These are phyloP conservation scores for Steatocranus sp. DNA, from an alignment of 2,797 vertebrate genomes.

Conservation along the genomic window DNA sequence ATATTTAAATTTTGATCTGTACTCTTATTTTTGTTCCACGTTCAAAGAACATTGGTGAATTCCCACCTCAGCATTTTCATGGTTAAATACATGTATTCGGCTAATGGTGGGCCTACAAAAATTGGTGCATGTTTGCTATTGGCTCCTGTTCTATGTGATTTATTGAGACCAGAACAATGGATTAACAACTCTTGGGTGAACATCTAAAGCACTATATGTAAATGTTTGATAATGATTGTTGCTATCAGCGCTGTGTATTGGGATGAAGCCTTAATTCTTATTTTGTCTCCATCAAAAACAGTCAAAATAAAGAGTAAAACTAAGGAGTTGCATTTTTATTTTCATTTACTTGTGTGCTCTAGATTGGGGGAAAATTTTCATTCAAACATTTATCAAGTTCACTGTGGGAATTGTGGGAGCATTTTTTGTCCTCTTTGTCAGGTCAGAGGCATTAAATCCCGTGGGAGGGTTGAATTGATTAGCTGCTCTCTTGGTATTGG, in stretches of 20 bases:
- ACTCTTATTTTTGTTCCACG: neutral
- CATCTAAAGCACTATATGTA: constrained; percentile 42
- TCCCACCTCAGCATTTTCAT: constrained; percentile 1
- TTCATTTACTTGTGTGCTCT: neutral
- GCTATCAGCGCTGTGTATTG: neutral
- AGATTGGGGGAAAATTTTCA: neutral
- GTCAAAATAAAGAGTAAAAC: constrained; percentile 47
- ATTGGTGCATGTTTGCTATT: constrained; percentile 31
- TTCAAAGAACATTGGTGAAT: neutral
- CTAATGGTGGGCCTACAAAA: neutral
- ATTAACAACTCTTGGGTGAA: neutral
- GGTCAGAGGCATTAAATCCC: constrained; percentile 48
- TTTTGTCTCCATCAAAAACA: constrained; percentile 29
- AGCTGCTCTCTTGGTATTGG: constrained; percentile 59
- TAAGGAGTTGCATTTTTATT: neutral
- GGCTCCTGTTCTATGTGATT: constrained; percentile 21
- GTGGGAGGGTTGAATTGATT: constrained; percentile 62
- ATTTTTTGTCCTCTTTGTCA: constrained; percentile 56
- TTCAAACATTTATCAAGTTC: constrained; percentile 35
- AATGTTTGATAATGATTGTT: neutral
- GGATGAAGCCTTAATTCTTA: neutral
- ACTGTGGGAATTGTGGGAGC: constrained; percentile 57
- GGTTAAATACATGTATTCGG: neutral
- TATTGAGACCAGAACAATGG: neutral
- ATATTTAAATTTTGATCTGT: neutral